Conservation (phyloP, 2,113 vertebrate species). For the Myotis yumanensis region DNA sequence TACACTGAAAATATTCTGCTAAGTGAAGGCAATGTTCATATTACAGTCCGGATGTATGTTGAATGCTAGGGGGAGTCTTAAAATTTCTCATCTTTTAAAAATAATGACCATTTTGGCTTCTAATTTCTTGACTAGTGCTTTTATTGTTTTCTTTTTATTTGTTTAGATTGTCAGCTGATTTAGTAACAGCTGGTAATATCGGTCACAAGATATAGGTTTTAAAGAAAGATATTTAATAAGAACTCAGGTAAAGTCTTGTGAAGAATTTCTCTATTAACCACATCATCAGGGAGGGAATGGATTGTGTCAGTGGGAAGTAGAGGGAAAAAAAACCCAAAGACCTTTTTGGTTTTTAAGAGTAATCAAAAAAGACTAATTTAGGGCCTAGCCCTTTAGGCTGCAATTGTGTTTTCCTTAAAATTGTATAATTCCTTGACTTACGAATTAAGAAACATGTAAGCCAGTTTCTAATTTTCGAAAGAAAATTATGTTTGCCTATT, state of each 20-base stretch:
- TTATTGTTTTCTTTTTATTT: neutral
- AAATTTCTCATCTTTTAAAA: constrained; percentile 37
- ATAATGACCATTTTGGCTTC: neutral
- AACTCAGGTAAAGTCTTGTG: neutral
- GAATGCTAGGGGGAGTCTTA: neutral
- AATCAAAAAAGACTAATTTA: neutral
- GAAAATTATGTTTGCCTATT: neutral
- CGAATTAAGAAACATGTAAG: neutral
- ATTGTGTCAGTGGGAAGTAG: neutral
- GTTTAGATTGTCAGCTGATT: neutral
- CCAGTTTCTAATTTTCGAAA: neutral
- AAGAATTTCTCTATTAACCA: neutral
- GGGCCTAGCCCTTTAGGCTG: neutral
- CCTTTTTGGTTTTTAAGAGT: neutral
- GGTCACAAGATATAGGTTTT: neutral
- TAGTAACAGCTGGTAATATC: neutral
- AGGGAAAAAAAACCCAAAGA: neutral
- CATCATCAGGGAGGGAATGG: neutral
- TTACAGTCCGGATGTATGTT: rapidly evolving
- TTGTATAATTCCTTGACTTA: neutral
- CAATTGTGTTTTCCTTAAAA: neutral
- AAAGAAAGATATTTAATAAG: neutral
- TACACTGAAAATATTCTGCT: constrained; percentile 32
- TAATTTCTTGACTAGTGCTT: neutral
- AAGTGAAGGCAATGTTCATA: neutral